These are phyloP conservation scores for Acrocera orbiculus DNA, from an alignment of 2,888 invertebrate genomes.

Conservation along the genomic window DNA sequence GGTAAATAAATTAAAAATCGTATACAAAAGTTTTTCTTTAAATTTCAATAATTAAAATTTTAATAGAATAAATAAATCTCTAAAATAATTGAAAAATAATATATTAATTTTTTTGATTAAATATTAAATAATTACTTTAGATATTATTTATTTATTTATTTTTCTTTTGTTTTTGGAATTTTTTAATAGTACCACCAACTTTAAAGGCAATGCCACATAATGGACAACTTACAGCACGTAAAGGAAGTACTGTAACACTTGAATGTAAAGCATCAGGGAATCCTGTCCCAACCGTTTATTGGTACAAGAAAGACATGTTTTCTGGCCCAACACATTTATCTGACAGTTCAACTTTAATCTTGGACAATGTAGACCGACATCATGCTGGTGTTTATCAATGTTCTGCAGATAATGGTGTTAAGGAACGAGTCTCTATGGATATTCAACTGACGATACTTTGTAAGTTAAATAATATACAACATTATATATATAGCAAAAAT, in stretches of 20 bases:
- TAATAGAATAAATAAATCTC: no score
- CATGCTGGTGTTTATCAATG: slow-evolving; percentile 37
- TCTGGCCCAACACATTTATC: slow-evolving; percentile 31
- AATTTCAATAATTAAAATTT: no score
- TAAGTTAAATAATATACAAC: slow-evolving; percentile 21
- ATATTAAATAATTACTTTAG: background rate
- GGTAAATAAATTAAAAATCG: no score
- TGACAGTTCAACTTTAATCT: slow-evolving; percentile 33
- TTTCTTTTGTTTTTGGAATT: slow-evolving; percentile 4
- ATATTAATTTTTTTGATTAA: background rate
- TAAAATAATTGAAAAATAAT: no score
- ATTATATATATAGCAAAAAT: no score
- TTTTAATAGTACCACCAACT: slow-evolving; percentile 41
- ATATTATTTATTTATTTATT: slow-evolving; percentile 1
- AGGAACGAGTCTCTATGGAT: slow-evolving; percentile 34
- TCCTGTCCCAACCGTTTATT: slow-evolving; percentile 51
- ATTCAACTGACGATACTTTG: slow-evolving; percentile 36
- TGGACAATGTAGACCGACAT: slow-evolving; percentile 36
- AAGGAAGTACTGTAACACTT: slow-evolving; percentile 48
- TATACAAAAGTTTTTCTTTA: no score
- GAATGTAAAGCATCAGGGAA: slow-evolving; percentile 55
- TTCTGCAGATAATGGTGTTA: slow-evolving; percentile 36
- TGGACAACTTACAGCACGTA: slow-evolving; percentile 47
- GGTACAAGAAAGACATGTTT: slow-evolving; percentile 41
- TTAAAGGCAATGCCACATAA: slow-evolving; percentile 46